Percentiles rank a stretch among this genome's conserved stretches.
phyloP scores from a whole-genome alignment of 2,113 vertebrate genomes.

The Leucoraja erinaceus region DNA sequence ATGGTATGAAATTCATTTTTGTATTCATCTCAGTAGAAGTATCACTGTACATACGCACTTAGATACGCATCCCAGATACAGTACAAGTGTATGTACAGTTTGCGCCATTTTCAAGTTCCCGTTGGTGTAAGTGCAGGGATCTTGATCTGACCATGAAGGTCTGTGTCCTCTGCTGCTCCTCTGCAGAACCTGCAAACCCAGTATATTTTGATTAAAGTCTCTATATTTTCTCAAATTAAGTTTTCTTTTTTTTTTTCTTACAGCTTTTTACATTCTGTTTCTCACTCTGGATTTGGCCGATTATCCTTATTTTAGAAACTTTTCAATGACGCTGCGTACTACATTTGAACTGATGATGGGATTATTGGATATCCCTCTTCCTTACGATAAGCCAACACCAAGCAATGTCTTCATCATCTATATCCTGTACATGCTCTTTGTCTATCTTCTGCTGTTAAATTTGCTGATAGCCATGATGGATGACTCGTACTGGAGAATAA shows the following conservation, averaged over 20 bases:
- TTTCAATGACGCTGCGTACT: not conserved
- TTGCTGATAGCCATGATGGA: constrained; percentile 39
- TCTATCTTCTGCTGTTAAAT: constrained; percentile 40
- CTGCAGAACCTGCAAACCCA: not conserved
- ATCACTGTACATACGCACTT: too few relatives aligned
- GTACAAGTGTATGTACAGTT: too few relatives aligned
- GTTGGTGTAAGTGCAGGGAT: too few relatives aligned
- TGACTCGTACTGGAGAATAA: constrained; percentile 39
- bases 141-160: too few relatives aligned
- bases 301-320: constrained; percentile 41
- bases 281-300: constrained; percentile 1
- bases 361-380: constrained; percentile 39
- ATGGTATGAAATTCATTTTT: too few relatives aligned
- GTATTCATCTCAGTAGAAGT: too few relatives aligned
- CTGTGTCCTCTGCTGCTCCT: too few relatives aligned
- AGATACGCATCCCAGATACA: too few relatives aligned
- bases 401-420: constrained; percentile 37
- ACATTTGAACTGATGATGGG: constrained; percentile 40
- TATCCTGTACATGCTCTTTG: constrained; percentile 21
- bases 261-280: constrained; percentile 41
- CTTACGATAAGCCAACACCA: constrained; percentile 37
- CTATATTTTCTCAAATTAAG: not conserved
- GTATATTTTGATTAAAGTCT: not conserved
- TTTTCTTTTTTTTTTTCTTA: constrained; percentile 16
- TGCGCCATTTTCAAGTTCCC: too few relatives aligned